Conservation (phyloP, 2,888 invertebrate genomes). For the Horisme vitalbata region DNA sequence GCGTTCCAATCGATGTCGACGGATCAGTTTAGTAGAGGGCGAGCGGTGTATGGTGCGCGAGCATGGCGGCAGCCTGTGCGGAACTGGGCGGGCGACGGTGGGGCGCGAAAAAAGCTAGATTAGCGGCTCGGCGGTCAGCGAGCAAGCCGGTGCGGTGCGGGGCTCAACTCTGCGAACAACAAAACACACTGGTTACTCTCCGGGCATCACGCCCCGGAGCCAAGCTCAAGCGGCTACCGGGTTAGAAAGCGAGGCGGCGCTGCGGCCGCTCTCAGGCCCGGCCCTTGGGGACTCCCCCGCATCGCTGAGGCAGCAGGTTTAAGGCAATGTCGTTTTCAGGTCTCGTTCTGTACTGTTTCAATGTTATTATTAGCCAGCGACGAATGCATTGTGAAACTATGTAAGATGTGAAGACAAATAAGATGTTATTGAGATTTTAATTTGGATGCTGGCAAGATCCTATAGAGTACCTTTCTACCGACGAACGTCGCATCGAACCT, state of each 20-base stretch:
- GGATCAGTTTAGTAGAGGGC: slow-evolving; percentile 79
- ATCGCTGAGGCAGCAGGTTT: slow-evolving; percentile 46
- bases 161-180: slow-evolving; percentile 83
- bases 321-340: slow-evolving; percentile 47
- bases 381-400: slow-evolving; percentile 48
- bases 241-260: slow-evolving; percentile 66
- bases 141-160: slow-evolving; percentile 81
- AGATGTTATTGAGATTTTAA: slow-evolving; percentile 48
- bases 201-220: slow-evolving; percentile 75
- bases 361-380: slow-evolving; percentile 58
- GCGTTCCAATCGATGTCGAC: slow-evolving; percentile 81
- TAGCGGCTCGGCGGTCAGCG: slow-evolving; percentile 82
- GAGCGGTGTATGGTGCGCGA: slow-evolving; percentile 80
- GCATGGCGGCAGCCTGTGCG: slow-evolving; percentile 76
- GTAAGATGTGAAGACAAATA: slow-evolving; percentile 53
- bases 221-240: slow-evolving; percentile 82
- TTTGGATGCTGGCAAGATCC: slow-evolving; percentile 41
- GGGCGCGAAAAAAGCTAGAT: slow-evolving; percentile 81
- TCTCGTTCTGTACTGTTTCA: slow-evolving; percentile 40
- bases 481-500: slow-evolving; percentile 54
- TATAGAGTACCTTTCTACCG: slow-evolving; percentile 50
- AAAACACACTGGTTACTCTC: slow-evolving; percentile 82
- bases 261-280: slow-evolving; percentile 61
- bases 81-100: slow-evolving; percentile 74
- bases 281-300: slow-evolving; percentile 37